phyloP scores from a whole-genome alignment of 2,797 vertebrate genomes.

The Oreochromis grahami region DNA sequence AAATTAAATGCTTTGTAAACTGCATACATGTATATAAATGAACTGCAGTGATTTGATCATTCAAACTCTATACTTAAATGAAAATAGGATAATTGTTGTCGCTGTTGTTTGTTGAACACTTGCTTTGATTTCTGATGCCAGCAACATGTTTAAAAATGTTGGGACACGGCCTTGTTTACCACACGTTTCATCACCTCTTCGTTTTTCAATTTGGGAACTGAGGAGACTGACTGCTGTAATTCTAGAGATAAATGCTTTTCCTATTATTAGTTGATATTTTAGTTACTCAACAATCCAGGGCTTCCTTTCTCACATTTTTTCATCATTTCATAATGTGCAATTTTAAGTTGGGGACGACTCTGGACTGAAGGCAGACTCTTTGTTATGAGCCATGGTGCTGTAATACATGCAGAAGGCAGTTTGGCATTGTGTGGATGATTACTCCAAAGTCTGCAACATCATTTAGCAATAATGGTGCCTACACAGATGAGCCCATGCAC shows the following conservation, averaged over 20 bases:
- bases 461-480: not conserved
- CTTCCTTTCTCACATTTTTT: not conserved
- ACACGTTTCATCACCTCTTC: not conserved
- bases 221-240: not conserved
- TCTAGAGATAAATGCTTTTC: not conserved
- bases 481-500: not conserved
- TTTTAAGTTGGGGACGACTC: not conserved
- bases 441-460: not conserved
- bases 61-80: not conserved
- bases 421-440: not conserved
- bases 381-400: not conserved
- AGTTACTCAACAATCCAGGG: not conserved
- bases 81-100: not conserved
- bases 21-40: not conserved
- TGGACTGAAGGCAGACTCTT: not conserved
- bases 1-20: not conserved
- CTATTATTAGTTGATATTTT: not conserved
- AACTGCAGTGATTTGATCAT: not conserved
- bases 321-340: not conserved
- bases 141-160: not conserved
- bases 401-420: not conserved
- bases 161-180: not conserved
- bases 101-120: not conserved
- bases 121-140: not conserved
- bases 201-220: not conserved